Evolutionary conservation across 1,140 invertebrate species (phyloP).

Genomic region (Trichogramma pretiosum): DNA sequence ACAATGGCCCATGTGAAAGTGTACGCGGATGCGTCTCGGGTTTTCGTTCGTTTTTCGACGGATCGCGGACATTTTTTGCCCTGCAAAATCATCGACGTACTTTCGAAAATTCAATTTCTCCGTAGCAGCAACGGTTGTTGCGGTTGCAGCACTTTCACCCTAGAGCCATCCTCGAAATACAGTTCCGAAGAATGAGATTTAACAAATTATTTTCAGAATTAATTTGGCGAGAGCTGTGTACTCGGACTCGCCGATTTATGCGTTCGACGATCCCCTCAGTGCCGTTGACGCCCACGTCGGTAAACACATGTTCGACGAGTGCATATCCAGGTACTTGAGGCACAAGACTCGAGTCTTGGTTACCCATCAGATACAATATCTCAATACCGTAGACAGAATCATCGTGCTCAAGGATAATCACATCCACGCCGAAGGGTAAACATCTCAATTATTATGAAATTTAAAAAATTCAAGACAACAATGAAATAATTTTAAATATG

Average conservation of each 20-base stretch:
- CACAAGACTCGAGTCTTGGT: constrained; percentile 71
- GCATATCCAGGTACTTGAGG: constrained; percentile 58
- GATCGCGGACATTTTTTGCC: no score
- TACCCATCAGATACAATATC: constrained; percentile 78
- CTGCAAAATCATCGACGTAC: no score
- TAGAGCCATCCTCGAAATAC: no score
- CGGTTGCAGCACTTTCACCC: no score
- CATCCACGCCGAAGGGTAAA: constrained; percentile 38
- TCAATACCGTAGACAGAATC: constrained; percentile 66
- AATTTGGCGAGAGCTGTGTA: constrained; percentile 58
- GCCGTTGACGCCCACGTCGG: constrained; percentile 77
- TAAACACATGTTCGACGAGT: constrained; percentile 68
- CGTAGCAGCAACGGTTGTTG: no score
- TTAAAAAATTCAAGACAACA: background rate
- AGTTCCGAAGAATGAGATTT: no score
- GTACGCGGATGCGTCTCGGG: no score
- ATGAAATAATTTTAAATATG: constrained; percentile 23
- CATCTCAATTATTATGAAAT: background rate
- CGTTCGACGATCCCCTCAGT: constrained; percentile 74
- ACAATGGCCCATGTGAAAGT: no score
- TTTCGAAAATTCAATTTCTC: no score
- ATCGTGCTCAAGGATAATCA: constrained; percentile 64
- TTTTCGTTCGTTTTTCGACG: no score
- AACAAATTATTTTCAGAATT: constrained; percentile 51
- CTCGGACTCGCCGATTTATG: constrained; percentile 55